A percentile compares a stretch with the other conserved stretches of the same genome.
Conservation (phyloP, 1,140 invertebrate genomes). For the Drosophila sechellia region DNA sequence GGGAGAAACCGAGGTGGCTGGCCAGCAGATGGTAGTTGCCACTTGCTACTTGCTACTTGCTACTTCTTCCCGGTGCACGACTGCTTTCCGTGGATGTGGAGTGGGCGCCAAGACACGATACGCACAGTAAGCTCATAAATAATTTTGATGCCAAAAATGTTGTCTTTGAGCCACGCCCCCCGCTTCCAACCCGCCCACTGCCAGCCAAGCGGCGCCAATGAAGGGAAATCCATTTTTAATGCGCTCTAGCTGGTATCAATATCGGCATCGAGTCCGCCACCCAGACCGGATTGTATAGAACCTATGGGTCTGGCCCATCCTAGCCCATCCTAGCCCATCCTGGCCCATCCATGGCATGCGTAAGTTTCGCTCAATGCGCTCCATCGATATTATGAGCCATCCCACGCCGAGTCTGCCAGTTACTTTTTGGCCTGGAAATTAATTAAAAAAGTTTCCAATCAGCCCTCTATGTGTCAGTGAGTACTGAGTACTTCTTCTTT, state of each 20-base stretch:
- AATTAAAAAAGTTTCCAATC: slow-evolving; percentile 83
- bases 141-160: slow-evolving; percentile 62
- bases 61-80: background rate
- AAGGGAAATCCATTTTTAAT: slow-evolving; percentile 77
- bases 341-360: background rate
- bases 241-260: slow-evolving; percentile 29
- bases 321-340: too few relatives aligned
- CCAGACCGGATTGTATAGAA: background rate
- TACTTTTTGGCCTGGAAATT: slow-evolving; percentile 67
- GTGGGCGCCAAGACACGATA: slow-evolving; percentile 26
- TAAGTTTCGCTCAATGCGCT: slow-evolving; percentile 53
- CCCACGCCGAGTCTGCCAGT: slow-evolving; percentile 1
- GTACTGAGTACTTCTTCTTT: background rate
- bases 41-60: too few relatives aligned
- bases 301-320: too few relatives aligned
- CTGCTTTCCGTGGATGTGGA: slow-evolving; percentile 11
- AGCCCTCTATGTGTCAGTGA: slow-evolving; percentile 68
- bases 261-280: slow-evolving; percentile 5
- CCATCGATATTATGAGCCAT: background rate
- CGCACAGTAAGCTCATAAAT: slow-evolving; percentile 68
- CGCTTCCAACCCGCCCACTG: background rate
- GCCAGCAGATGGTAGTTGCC: too few relatives aligned
- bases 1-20: background rate
- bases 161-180: slow-evolving; percentile 26
- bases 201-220: slow-evolving; percentile 27